Evolutionary conservation across 2,797 vertebrate species (phyloP), one percentile per base, ranked within the genome.

Genomic region (Protonibea diacanthus): DNA sequence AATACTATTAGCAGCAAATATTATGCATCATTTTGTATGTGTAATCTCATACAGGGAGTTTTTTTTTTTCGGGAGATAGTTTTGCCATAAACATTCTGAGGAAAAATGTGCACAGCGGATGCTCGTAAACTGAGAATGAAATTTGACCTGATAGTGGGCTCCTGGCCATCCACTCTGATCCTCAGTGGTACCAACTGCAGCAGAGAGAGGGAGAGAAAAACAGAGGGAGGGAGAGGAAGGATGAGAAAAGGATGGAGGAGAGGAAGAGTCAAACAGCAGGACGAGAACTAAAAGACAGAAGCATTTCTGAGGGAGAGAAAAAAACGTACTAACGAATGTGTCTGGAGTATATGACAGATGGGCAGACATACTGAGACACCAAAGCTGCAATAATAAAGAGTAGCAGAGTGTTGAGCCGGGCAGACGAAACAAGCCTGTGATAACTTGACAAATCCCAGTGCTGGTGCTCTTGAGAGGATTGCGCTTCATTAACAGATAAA

Each of bases 401-500:
- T 6, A 82, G 76, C 65, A 57, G 63, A 52, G 48, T 69, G 73
- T 68, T 25, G 78, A 89, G 76, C 62, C 4, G 3, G 18, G 71
- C 56, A 59, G 66, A 77, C 15, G 2, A 84, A 67, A 42, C 57
- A 45, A 72, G 74, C 71, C 79, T 49, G 55, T 15, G 74, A 83
- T 81, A 85, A 81, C 59, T 67, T 84, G 81, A 88, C 85, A 90
- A 89, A 88, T 87, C 83, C 78, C 76, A 70, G 59, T 8, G 68
- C 82, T 45, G 71, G 63, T 69, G 81, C 80, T 89, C 86, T 81
- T 74, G 73, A 90, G 86, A 92, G 83, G 86, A 85, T 86, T 85
- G 66, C 23, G 76, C 83, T 90, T 91, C 88, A 92, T 93, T 91
- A 92, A 83, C 84, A 85, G 86, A 91, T 91, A 89, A 91, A 84